phyloP scores from a whole-genome alignment of 2,797 vertebrate species.

The Rhadinocentrus ornatus region DNA sequence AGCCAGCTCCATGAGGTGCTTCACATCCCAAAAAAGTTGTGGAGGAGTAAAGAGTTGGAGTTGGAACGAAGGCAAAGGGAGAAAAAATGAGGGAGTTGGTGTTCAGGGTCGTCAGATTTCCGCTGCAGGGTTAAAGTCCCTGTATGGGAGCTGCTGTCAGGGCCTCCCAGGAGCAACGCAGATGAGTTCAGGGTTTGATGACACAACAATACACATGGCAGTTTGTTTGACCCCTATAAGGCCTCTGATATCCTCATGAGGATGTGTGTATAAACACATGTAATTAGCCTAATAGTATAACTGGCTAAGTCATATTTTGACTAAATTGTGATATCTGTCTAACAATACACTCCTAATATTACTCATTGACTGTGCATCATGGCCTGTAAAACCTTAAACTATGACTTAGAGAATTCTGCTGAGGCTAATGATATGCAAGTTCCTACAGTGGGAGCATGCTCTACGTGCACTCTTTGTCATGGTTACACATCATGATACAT shows the following conservation, averaged over 20 bases:
- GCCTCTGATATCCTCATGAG: constrained; percentile 49
- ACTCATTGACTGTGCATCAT: no score
- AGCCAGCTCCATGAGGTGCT: constrained; percentile 8
- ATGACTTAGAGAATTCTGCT: no score
- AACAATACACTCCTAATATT: no score
- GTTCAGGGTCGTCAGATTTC: constrained; percentile 49
- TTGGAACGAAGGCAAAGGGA: constrained; percentile 43
- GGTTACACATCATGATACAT: background rate
- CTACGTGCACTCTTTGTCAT: background rate
- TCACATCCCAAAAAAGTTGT: constrained; percentile 37
- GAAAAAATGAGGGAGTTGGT: constrained; percentile 27
- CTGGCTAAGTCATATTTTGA: no score
- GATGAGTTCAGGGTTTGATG: constrained; percentile 35
- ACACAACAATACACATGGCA: constrained; percentile 16
- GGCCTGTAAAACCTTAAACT: no score
- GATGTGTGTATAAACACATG: constrained; percentile 47
- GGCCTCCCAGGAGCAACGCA: constrained; percentile 29
- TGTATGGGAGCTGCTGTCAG: constrained; percentile 52
- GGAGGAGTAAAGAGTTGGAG: constrained; percentile 30
- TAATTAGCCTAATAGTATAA: no score
- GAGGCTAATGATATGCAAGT: no score
- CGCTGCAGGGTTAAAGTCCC: constrained; percentile 41
- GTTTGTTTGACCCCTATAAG: constrained; percentile 48
- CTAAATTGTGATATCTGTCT: no score
- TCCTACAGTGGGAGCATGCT: no score